Base-by-base conservation (phyloP, 2,797 vertebrate genomes). In the Acestrorhynchus altus region DNA sequence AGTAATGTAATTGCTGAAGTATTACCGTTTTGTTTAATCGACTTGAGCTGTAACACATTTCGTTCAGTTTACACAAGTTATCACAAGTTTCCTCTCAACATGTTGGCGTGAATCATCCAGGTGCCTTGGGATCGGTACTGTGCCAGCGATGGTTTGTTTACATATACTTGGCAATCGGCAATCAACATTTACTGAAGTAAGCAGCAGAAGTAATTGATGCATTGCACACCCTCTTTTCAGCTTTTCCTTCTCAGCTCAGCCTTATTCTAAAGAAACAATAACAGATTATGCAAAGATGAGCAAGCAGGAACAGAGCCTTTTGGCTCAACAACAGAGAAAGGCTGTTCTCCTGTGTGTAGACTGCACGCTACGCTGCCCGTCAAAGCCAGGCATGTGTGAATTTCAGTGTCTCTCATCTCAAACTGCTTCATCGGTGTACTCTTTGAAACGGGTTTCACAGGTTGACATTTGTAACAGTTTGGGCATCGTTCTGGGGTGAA, bases 291-390 rank as follows among this genome's bases (percentile, higher is more conserved):
- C 54, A 49, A 35, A 63, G 54, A 61, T 57, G 77, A 78, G 74
- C 59, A 71, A 63, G 57, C 69, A 59, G 54, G 44, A 76, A 57
- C 60, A 61, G 26, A 16, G 51, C 54, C 52, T 16, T 44, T 71
- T 56, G 59, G 26, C n/a, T 13, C 7, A 63, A 31, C 11, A 9
- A 65, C 6, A 65, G 60, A 15, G 11, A 72, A 57, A 4, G 0
- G 18, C 61, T 8, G 1, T 26, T 24, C 39, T 61, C 54, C 72
- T 70, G 20, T 24, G 28, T 56, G 39, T 49, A 18, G 70, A 59
- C 60, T 54, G 44, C 39, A 78, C 75, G 81, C 81, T 76, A 59
- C 68, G 66, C 59, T 83, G 78, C 74, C 57, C 24, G 24, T 8
- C 24, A 78, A 74, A 78, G 54, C 22, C 0, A 42, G n/a, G 64